phyloP scores from a whole-genome alignment of 1,140 invertebrate species.

The Plodia interpunctella region DNA sequence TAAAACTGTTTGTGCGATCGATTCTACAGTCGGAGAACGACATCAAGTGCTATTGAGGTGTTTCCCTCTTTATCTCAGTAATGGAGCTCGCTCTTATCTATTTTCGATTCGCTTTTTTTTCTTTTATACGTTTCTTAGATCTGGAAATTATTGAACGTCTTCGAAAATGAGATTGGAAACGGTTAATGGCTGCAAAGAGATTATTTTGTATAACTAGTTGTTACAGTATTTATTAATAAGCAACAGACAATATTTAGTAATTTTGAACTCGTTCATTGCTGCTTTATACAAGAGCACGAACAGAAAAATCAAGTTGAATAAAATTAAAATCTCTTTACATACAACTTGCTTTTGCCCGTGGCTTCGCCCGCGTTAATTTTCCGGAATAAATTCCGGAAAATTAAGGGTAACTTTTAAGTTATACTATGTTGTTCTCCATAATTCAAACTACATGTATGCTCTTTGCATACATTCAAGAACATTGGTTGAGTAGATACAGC shows the following conservation, averaged over 20 bases:
- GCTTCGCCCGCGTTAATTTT: no score
- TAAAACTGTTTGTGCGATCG: slow-evolving; percentile 13
- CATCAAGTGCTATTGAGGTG: slow-evolving; percentile 11
- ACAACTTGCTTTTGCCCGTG: no score
- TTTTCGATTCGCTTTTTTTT: slow-evolving; percentile 8
- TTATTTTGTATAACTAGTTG: neutral
- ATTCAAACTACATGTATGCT: no score
- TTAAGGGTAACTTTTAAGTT: no score
- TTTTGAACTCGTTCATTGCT: no score
- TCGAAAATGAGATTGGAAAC: neutral
- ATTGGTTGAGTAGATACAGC: no score
- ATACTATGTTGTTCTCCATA: no score
- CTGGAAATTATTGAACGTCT: neutral
- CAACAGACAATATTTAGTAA: no score
- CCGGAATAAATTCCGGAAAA: no score
- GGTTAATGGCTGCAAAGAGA: neutral
- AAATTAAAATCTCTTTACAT: no score
- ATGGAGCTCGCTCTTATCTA: slow-evolving; percentile 9
- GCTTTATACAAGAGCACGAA: no score
- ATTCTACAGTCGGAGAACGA: slow-evolving; percentile 12
- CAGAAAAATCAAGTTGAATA: neutral
- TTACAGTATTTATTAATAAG: slow-evolving; percentile 1
- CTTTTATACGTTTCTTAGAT: neutral
- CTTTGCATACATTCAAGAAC: no score
- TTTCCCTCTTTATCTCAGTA: slow-evolving; percentile 13